A percentile compares a stretch with the other conserved stretches of the same genome.
Evolutionary conservation across 2,113 vertebrate genomes (phyloP).

Genomic region (Pluvianellus socialis): DNA sequence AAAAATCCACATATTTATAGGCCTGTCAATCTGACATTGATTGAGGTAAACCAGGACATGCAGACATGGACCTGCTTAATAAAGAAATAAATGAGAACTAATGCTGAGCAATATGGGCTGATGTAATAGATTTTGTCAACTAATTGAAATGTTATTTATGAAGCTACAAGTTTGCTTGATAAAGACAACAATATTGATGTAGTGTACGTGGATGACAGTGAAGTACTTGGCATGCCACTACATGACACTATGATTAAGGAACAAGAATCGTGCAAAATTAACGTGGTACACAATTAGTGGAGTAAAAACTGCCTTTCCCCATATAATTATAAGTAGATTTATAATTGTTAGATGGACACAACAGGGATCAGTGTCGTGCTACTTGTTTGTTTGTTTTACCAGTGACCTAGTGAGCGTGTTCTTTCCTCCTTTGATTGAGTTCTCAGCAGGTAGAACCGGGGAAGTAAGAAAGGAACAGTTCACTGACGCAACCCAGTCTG

Average conservation of each 20-base stretch:
- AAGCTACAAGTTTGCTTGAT: conserved; percentile 31
- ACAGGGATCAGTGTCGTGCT: neutral
- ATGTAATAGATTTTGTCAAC: conserved; percentile 41
- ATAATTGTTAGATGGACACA: neutral
- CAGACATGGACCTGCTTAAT: neutral
- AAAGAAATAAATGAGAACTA: conserved; percentile 41
- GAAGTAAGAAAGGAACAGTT: neutral
- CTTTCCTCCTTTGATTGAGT: neutral
- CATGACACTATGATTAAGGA: conserved; percentile 29
- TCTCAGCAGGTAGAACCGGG: neutral
- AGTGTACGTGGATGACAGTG: neutral
- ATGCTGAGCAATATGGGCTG: conserved; percentile 1
- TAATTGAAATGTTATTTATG: conserved; percentile 57
- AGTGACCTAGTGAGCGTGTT: neutral
- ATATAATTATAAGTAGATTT: conserved; percentile 3
- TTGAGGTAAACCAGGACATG: neutral
- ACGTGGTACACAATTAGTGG: neutral
- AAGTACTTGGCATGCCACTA: conserved; percentile 4
- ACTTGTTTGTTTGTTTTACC: neutral
- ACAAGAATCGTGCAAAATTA: conserved; percentile 9
- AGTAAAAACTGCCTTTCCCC: conserved; percentile 21
- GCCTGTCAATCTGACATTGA: neutral
- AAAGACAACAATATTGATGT: neutral
- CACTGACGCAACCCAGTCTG: neutral
- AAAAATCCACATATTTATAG: neutral